These are phyloP conservation scores for Bubo scandiacus DNA, from an alignment of 2,113 vertebrate genomes.

Conservation along the genomic window DNA sequence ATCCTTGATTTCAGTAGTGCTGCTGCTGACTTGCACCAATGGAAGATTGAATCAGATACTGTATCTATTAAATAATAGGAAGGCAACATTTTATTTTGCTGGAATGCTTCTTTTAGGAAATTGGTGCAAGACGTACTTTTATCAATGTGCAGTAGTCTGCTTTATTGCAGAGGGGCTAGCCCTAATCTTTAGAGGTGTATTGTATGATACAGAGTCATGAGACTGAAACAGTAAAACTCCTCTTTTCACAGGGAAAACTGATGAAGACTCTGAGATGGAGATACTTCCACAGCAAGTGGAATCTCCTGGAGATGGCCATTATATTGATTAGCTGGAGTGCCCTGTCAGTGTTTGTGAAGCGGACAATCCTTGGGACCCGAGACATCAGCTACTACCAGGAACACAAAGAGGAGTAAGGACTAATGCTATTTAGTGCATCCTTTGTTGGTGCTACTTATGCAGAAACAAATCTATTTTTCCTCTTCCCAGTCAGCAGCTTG, in stretches of 20 bases:
- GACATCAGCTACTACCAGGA: constrained; percentile 85
- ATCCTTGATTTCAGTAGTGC: neutral
- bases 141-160: neutral
- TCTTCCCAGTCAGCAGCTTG: neutral
- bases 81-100: neutral
- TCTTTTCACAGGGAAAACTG: constrained; percentile 80
- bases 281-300: constrained; percentile 90
- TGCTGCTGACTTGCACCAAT: neutral
- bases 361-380: constrained; percentile 79
- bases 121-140: neutral
- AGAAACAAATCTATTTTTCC: neutral
- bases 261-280: constrained; percentile 83
- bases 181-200: neutral
- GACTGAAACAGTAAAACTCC: neutral
- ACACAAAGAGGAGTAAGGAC: constrained; percentile 82
- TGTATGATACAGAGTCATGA: neutral
- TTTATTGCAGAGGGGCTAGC: neutral
- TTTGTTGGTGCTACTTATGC: neutral
- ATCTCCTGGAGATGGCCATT: constrained; percentile 86
- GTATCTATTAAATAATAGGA: neutral
- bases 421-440: neutral
- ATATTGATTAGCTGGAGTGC: constrained; percentile 91
- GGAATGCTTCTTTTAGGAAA: neutral
- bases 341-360: constrained; percentile 87
- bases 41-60: neutral